Base-by-base conservation (phyloP, 2,888 invertebrate genomes). In the Caenorhabditis imperialis region DNA sequence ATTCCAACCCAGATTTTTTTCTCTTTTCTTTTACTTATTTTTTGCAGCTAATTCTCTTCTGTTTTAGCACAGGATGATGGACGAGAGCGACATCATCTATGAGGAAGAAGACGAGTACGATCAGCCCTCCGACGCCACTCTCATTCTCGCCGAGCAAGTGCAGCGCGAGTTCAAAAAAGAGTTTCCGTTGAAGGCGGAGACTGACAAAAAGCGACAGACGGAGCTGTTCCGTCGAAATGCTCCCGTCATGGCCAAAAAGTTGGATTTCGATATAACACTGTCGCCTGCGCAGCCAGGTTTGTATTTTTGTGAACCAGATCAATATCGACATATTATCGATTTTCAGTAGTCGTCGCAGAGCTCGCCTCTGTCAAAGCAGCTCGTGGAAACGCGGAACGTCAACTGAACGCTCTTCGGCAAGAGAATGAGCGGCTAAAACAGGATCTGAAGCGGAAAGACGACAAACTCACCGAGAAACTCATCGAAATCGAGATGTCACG, bases 151-250 rank as follows among this genome's bases (percentile, higher is more conserved):
- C 0, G 70, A 58, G 30, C 65, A 73, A 38, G 40, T 63, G 5
- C 23, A 58, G 3, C 27, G 35, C 16, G 50, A 71, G 48, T 75
- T 75, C 55, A 63, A 61, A 33, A 71, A 65, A 18, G 70, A 48
- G 50, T 75, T 71, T 30, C 75, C 75, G 0, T 35, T 75, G 45
- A 75, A 75, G 42, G 45, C 62, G 14, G 74, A 75, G 25, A 75
- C 69, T 1, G 62, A 62, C 10, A 69, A 70, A 18, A 63, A 63
- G 25, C 42, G 35, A 0, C 18, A 57, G 12, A 38, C 62, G n/a
- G 33, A 38, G 20, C n/a, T 25, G 5, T 47, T 48, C 18, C n/a
- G 54, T 2, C 33, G 33, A 22, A 40, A 42, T 4, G 65, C 69
- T 0, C 75, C 75, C 8, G 48, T 27, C 0, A 50, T 63, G 30